Percentiles rank a stretch among this genome's conserved stretches.
phyloP scores from a whole-genome alignment of 2,113 vertebrate genomes.

The Oryzias curvinotus region DNA sequence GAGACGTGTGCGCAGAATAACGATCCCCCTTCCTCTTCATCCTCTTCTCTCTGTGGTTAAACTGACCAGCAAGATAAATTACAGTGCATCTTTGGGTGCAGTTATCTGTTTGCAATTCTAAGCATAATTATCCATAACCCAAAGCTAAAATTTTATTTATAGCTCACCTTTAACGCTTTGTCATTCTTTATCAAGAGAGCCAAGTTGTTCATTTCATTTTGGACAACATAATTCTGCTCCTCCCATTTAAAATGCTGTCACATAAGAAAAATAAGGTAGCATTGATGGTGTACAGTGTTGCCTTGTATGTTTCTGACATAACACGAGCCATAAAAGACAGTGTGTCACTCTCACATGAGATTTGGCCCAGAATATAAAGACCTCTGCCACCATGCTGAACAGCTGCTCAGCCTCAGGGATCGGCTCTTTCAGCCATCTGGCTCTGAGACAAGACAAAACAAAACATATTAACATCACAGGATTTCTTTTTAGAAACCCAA shows the following conservation, averaged over 20 bases:
- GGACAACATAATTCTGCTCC: conserved; percentile 95
- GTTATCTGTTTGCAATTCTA: not conserved
- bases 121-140: not conserved
- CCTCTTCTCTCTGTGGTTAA: conserved; percentile 84
- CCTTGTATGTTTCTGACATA: not conserved
- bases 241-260: conserved; percentile 95
- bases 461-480: conserved; percentile 20
- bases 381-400: conserved; percentile 91
- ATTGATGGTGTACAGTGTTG: not conserved
- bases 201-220: conserved; percentile 96
- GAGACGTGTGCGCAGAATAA: conserved; percentile 90
- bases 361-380: conserved; percentile 95
- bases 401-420: conserved; percentile 87
- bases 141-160: not conserved
- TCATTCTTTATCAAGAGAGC: conserved; percentile 87
- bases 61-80: conserved; percentile 42
- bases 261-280: conserved; percentile 1
- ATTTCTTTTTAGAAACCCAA: conserved; percentile 5
- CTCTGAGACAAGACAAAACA: conserved; percentile 72
- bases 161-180: conserved; percentile 85
- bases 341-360: conserved; percentile 85
- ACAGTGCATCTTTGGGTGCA: not conserved
- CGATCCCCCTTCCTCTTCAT: conserved; percentile 88
- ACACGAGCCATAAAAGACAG: not conserved
- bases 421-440: conserved; percentile 87